phyloP scores from a whole-genome alignment of 2,113 vertebrate genomes.

The Propithecus coquereli region DNA sequence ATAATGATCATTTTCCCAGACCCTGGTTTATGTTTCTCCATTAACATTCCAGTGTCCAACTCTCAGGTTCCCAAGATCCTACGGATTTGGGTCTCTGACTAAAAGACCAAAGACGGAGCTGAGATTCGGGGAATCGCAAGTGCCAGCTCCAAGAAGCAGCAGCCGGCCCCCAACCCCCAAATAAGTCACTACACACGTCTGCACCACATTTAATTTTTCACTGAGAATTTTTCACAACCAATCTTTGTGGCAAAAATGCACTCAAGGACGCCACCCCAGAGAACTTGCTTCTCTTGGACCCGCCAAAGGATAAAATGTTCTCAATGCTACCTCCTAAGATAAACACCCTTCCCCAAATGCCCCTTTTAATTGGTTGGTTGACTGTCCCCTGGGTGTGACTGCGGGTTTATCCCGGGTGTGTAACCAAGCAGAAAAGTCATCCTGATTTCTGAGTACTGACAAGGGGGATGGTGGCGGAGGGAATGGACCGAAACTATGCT shows the following conservation, averaged over 20 bases:
- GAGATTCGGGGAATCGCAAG: not conserved
- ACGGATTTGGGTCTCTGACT: not conserved
- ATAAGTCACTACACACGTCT: not conserved
- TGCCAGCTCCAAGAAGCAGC: not conserved
- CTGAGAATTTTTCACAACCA: constrained; percentile 3
- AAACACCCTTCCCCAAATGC: constrained; percentile 49
- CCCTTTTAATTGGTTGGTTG: constrained; percentile 53
- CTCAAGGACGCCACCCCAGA: constrained; percentile 49
- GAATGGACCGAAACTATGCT: not conserved
- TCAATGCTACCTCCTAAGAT: constrained; percentile 44
- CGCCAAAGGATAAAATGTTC: constrained; percentile 71
- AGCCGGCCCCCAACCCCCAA: not conserved
- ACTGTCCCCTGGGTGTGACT: constrained; percentile 33
- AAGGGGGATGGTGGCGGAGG: accelerated
- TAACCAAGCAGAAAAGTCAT: constrained; percentile 1
- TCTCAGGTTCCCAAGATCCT: constrained; percentile 15
- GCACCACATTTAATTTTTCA: not conserved
- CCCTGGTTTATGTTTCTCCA: constrained; percentile 41
- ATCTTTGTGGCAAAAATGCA: constrained; percentile 52
- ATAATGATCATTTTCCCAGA: constrained; percentile 62
- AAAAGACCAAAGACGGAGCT: not conserved
- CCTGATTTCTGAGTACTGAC: not conserved
- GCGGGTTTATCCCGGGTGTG: not conserved
- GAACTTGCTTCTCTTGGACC: constrained; percentile 54
- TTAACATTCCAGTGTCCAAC: constrained; percentile 44